Percentiles rank a stretch among this genome's conserved stretches.
Conservation (phyloP, 2,888 invertebrate genomes). For the Mythimna vitellina region DNA sequence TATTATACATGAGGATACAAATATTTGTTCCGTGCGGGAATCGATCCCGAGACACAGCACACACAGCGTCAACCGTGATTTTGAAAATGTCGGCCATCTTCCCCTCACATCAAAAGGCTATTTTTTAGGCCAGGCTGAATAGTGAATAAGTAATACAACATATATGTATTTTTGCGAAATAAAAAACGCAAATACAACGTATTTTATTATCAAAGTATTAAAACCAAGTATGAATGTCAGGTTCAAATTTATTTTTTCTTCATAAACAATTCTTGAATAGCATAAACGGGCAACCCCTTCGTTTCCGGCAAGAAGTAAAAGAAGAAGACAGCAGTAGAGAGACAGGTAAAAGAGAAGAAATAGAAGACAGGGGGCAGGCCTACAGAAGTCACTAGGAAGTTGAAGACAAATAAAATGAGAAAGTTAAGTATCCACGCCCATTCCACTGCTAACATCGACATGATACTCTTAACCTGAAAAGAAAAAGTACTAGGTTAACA, state of each 20-base stretch:
- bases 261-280: slow-evolving; percentile 72
- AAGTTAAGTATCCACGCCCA: slow-evolving; percentile 78
- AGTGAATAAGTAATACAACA: background rate
- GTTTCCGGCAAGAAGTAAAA: slow-evolving; percentile 76
- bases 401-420: slow-evolving; percentile 74
- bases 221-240: background rate
- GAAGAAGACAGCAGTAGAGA: slow-evolving; percentile 68
- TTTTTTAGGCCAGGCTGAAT: background rate
- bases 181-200: background rate
- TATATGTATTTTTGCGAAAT: no score
- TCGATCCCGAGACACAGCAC: no score
- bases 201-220: background rate
- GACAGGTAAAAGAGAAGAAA: slow-evolving; percentile 71
- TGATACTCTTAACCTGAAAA: slow-evolving; percentile 76
- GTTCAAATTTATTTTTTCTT: slow-evolving; percentile 38
- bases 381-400: slow-evolving; percentile 68
- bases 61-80: background rate
- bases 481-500: slow-evolving; percentile 19
- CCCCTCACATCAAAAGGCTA: background rate
- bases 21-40: no score
- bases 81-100: background rate
- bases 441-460: slow-evolving; percentile 75
- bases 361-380: slow-evolving; percentile 78
- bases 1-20: no score
- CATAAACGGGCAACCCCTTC: slow-evolving; percentile 75